A percentile compares a stretch with the other conserved stretches of the same genome.
These are phyloP conservation scores for Limonius californicus DNA, from an alignment of 1,140 invertebrate species.

Conservation along the genomic window DNA sequence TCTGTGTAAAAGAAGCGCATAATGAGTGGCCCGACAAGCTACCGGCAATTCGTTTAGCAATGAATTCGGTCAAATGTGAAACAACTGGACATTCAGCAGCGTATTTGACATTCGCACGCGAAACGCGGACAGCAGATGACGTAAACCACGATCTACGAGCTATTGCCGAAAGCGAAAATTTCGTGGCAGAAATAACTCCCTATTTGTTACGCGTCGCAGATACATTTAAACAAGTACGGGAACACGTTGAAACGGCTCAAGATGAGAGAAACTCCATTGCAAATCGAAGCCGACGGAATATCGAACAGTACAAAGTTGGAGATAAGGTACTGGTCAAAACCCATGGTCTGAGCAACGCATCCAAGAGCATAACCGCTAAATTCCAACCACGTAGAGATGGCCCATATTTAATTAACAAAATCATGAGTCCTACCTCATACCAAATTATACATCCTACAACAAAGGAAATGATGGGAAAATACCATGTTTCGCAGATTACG, in stretches of 20 bases:
- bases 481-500: too few species aligned
- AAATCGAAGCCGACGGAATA: background rate
- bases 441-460: too few species aligned
- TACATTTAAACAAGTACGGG: background rate
- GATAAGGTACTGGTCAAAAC: too few species aligned
- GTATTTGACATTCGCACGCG: constrained; percentile 42
- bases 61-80: constrained; percentile 34
- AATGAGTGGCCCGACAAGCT: constrained; percentile 38
- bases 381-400: constrained; percentile 21
- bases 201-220: constrained; percentile 21
- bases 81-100: constrained; percentile 40
- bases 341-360: too few species aligned
- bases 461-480: too few species aligned
- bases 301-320: background rate
- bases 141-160: constrained; percentile 28
- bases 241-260: constrained; percentile 13
- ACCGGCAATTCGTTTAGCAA: constrained; percentile 32
- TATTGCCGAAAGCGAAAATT: constrained; percentile 38
- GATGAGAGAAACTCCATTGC: constrained; percentile 7
- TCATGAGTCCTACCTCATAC: too few species aligned
- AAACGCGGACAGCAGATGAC: constrained; percentile 34
- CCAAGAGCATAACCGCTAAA: too few species aligned
- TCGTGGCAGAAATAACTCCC: constrained; percentile 39
- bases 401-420: too few species aligned
- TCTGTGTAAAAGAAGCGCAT: constrained; percentile 43